These are phyloP conservation scores for Cephalopterus ornatus DNA, from an alignment of 2,113 vertebrate genomes.

Conservation along the genomic window DNA sequence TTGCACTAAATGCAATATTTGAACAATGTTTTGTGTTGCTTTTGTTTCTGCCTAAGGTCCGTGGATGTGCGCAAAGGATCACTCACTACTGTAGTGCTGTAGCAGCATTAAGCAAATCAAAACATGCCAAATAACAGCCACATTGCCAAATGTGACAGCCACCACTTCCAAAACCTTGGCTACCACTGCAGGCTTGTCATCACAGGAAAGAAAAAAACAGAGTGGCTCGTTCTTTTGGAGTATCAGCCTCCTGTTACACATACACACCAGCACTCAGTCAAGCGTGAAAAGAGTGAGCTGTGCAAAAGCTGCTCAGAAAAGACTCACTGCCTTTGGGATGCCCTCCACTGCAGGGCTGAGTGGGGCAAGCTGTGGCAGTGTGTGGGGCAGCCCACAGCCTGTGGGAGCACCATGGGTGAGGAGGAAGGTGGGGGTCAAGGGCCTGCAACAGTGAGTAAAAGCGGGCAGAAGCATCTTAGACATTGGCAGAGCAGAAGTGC, in stretches of 20 bases:
- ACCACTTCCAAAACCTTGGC: background rate
- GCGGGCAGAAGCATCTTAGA: fast-evolving
- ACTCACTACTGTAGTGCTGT: background rate
- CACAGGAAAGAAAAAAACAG: background rate
- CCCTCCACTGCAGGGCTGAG: fast-evolving
- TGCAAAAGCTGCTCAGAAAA: background rate
- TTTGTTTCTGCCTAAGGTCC: background rate
- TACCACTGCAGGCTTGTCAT: background rate
- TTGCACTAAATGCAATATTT: background rate
- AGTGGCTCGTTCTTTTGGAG: background rate
- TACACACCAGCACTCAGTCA: background rate
- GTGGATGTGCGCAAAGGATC: background rate
- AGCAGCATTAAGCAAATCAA: background rate
- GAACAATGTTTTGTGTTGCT: background rate
- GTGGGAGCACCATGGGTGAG: fast-evolving
- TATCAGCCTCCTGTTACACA: background rate
- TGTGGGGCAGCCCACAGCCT: background rate
- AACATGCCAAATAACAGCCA: background rate
- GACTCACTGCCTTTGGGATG: background rate
- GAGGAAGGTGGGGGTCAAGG: background rate
- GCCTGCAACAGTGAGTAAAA: fast-evolving
- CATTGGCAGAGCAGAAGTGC: too few species aligned
- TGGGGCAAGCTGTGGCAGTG: background rate
- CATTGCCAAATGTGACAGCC: background rate
- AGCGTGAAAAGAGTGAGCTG: background rate